Evolutionary conservation across 2,113 vertebrate species (phyloP).

Genomic region (Sphaerodactylus townsendi): DNA sequence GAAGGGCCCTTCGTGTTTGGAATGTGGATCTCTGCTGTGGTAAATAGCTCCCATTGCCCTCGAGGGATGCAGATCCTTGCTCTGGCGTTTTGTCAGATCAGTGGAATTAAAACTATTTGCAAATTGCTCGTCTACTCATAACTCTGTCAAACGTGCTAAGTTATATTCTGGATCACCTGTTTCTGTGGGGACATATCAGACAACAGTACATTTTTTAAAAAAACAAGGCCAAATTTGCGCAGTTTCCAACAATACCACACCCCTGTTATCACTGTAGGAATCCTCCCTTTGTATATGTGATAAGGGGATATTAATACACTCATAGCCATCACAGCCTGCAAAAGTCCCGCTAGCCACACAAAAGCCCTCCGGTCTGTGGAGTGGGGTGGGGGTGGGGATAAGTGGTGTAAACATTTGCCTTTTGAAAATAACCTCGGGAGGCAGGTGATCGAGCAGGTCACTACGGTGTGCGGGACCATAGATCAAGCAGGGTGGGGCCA

Average conservation of each 20-base stretch:
- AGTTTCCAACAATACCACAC: constrained; percentile 60
- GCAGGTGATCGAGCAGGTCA: not conserved
- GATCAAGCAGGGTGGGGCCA: not conserved
- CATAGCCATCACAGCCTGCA: constrained; percentile 35
- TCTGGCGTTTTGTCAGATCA: not conserved
- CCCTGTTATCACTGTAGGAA: constrained; percentile 62
- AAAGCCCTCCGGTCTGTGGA: not conserved
- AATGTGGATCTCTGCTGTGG: not conserved
- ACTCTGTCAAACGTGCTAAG: not conserved
- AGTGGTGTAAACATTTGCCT: no score
- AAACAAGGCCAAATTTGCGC: constrained; percentile 40
- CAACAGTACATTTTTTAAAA: not conserved
- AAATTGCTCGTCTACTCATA: not conserved
- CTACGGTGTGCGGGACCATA: not conserved
- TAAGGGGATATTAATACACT: constrained; percentile 56
- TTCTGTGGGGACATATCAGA: not conserved
- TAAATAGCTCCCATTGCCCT: not conserved
- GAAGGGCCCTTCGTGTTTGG: not conserved
- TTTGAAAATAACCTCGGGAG: not conserved
- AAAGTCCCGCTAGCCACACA: constrained; percentile 32
- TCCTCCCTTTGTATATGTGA: constrained; percentile 57
- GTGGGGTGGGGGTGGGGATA: not conserved
- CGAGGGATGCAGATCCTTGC: not conserved
- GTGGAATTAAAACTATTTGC: not conserved
- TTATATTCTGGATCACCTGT: not conserved